Evolutionary conservation across 2,888 invertebrate species (phyloP), one percentile per base, ranked within the genome.

Genomic region (Deilephila elpenor): DNA sequence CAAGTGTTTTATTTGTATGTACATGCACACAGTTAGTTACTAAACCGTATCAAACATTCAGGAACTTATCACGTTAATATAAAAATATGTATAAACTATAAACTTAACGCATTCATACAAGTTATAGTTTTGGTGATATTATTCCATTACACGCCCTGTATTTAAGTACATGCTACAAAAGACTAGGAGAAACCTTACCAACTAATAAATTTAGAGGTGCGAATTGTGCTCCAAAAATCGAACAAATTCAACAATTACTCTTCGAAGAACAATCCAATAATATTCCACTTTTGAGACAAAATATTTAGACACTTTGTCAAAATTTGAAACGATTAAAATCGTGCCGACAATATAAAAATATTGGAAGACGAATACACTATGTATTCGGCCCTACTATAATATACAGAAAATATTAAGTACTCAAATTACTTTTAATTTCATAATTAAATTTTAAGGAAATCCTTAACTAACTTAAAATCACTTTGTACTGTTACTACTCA

Each of bases 401-500:
- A 44, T 44, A 14, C 44, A 44, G 11, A 44, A 44, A 44, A 11
- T 11, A 44, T 44, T 44, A 44, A 44, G 44, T 44, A 14, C 44
- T 44, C 44, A 44, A 44, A 44, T 14, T 11, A 11, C 11, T 44
- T 2, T 44, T 25, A 67, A 51, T 20, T 37, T 64, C 11, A 64
- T 37, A 20, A 44, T 61, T 14, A 44, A 20, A 44, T 37, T 37
- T 64, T 44, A 67, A 3, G 17, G 8, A 64, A 44, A 67, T 67
- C 20, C 67, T 17, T 67, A 67, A 67, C 14, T 67, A 44, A 51
- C 44, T 67, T 67, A 34, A 62, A 19, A 62, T 19, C 11, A 62
- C n/a, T 62, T 67, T 67, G 67, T 67, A 62, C 72, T 71, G 56
- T 53, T 67, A 67, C 74, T 78, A 93, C 83, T 93, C 91, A 79